A percentile compares a stretch with the other conserved stretches of the same genome.
These are phyloP conservation scores for Globodera ellingtonae DNA, from an alignment of 1,140 invertebrate species.

Conservation along the genomic window DNA sequence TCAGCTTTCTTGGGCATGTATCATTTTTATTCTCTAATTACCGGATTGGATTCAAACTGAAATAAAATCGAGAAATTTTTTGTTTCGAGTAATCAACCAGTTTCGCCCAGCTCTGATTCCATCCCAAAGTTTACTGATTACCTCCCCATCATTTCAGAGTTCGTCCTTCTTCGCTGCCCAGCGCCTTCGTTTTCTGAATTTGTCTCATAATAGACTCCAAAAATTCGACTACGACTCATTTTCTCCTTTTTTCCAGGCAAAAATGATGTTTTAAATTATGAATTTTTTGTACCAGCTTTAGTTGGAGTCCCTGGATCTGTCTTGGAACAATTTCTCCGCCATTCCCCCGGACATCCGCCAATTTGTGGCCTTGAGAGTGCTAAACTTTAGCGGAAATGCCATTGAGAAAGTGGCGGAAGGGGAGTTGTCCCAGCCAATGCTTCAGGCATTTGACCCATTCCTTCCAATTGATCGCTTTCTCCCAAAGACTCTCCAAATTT, in stretches of 20 bases:
- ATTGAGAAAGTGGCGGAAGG: conserved; percentile 40
- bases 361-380: conserved; percentile 44
- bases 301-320: conserved; percentile 50
- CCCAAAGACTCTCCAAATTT: conserved; percentile 35
- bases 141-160: conserved; percentile 29
- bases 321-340: conserved; percentile 46
- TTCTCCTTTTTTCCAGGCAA: conserved; percentile 43
- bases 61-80: too few species aligned
- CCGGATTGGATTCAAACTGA: too few species aligned
- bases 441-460: conserved; percentile 33
- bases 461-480: background rate
- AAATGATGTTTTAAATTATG: conserved; percentile 3
- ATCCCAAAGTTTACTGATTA: too few species aligned
- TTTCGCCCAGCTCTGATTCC: too few species aligned
- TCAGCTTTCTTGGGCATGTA: background rate
- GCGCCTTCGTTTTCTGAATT: conserved; percentile 32
- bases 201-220: conserved; percentile 47
- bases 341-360: conserved; percentile 47
- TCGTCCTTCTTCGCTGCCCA: conserved; percentile 50
- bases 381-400: conserved; percentile 55
- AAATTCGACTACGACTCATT: conserved; percentile 52
- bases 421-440: conserved; percentile 43
- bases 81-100: too few species aligned
- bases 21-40: too few species aligned
- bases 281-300: conserved; percentile 30